Evolutionary conservation across 2,113 vertebrate species (phyloP), one percentile per base, ranked within the genome.

Genomic region (Paratilapia polleni): DNA sequence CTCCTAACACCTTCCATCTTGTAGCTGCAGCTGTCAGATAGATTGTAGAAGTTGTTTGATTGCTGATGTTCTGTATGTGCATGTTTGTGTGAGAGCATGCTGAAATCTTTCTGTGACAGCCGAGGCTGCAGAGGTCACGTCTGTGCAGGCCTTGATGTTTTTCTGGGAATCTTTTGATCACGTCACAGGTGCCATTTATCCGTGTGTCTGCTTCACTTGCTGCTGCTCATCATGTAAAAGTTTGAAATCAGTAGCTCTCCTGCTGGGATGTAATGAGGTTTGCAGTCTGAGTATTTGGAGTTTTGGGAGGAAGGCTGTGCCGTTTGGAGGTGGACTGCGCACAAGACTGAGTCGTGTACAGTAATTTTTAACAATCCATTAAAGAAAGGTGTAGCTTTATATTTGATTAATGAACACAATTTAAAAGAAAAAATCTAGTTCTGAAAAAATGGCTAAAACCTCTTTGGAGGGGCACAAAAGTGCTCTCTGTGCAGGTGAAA

Each of bases 21-120:
- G 64, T 49, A 49, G 24, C 64, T 70, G 22, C 64, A 49, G 64
- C 41, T 6, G 5, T 49, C 64, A 49, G 41, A 49, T 2, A 17
- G 64, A 70, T 49, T 49, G 64, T 28, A 15, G 41, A 70, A 28
- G 24, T 49, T 70, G 22, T 70, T 70, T 28, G 64, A 70, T 28
- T 28, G 64, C 64, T 70, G 41, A 12, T 20, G 41, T 68, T 47
- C 22, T 19, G 64, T 0, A 5, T 0, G 0, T 68, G 64, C 10
- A 41, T 68, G 64, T 24, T 31, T 31, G 8, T 41, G 38, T 2
- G 38, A 11, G 60, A 20, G 3, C 2, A 12, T 49, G 41, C 41
- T 70, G 41, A 49, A 70, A 5, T 28, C 64, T 49, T 49, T 68
- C 41, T 7, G 15, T 12, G 64, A 28, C 64, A 49, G 64, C 41